Base-by-base conservation (phyloP, 2,113 vertebrate species). In the Brachionichthys hirsutus region DNA sequence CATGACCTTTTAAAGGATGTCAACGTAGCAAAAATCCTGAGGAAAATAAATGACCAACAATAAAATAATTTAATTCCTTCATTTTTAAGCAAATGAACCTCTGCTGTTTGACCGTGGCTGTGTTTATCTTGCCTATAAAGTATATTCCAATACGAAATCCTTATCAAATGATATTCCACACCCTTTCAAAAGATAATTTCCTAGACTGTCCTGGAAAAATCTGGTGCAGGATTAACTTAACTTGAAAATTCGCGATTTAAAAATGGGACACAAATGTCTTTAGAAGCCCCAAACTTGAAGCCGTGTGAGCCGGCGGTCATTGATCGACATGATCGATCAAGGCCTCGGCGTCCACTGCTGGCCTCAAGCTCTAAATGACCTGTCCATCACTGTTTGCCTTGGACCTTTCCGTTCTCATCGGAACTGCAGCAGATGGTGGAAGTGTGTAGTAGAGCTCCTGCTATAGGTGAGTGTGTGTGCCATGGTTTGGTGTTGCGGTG, bases 361-460 rank as follows among this genome's bases (percentile, higher is more conserved):
- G 67, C 53, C 48, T 78, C 63, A 54, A 69, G 66, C 74, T 85
- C 65, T 51, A 17, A 84, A 73, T 91, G 86, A 92, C 80, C 75
- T 90, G 81, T 90, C 61, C 83, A 77, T 86, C 81, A 85, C 83
- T 91, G 85, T 91, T 83, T 90, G 80, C 88, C 87, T 88, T 85
- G 85, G 81, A 83, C 77, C 51, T 60, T 58, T 60, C 55, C 68
- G 17, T 67, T 77, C 71, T 75, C 81, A 63, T 61, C 73, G 89
- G 87, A 91, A 90, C 89, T 86, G 91, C 89, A 90, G 91, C 91
- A 91, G 91, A 91, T 91, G 90, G 73, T 91, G 89, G 91, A 91
- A 80, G 85, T 91, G 83, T 90, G 89, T 92, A 90, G 67, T 91
- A 87, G 87, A 87, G 84, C 87, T 78, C 80, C 84, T 20, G 82